Conservation (phyloP, 2,888 invertebrate species). For the Aspidiotus rigidus region DNA sequence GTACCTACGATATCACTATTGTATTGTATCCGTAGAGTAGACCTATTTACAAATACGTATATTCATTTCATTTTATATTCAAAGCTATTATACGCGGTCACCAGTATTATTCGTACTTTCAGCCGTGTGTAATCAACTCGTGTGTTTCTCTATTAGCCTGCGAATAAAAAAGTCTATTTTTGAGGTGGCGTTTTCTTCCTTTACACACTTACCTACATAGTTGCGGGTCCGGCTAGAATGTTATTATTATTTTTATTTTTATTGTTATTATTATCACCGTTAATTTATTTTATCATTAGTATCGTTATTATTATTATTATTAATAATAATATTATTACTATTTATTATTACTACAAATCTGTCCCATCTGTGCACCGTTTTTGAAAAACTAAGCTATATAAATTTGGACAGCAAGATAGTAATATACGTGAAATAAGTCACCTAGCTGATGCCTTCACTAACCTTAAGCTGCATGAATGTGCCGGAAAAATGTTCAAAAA, state of each 20-base stretch:
- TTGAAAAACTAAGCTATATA: background rate
- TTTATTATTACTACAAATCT: too few relatives aligned
- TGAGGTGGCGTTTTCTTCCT: conserved; percentile 32
- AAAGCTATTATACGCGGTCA: too few relatives aligned
- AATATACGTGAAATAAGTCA: background rate
- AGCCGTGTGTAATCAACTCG: too few relatives aligned
- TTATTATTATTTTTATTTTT: background rate
- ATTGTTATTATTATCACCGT: background rate
- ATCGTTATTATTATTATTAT: too few relatives aligned
- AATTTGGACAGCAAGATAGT: background rate
- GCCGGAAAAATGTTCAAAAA: background rate
- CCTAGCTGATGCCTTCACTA: conserved; percentile 11
- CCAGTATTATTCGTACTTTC: too few relatives aligned
- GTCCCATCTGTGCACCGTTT: background rate
- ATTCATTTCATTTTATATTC: too few relatives aligned
- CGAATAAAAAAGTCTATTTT: conserved; percentile 7
- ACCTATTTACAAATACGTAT: too few relatives aligned
- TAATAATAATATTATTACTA: too few relatives aligned
- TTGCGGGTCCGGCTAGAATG: conserved; percentile 27
- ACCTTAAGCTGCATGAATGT: conserved; percentile 13
- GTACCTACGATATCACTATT: too few relatives aligned
- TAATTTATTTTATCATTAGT: too few relatives aligned
- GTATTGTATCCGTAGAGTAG: too few relatives aligned
- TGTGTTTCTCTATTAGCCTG: too few relatives aligned
- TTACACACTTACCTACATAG: conserved; percentile 22